These are phyloP conservation scores for Periophthalmus modestus DNA, from an alignment of 2,113 vertebrate genomes.

Conservation along the genomic window DNA sequence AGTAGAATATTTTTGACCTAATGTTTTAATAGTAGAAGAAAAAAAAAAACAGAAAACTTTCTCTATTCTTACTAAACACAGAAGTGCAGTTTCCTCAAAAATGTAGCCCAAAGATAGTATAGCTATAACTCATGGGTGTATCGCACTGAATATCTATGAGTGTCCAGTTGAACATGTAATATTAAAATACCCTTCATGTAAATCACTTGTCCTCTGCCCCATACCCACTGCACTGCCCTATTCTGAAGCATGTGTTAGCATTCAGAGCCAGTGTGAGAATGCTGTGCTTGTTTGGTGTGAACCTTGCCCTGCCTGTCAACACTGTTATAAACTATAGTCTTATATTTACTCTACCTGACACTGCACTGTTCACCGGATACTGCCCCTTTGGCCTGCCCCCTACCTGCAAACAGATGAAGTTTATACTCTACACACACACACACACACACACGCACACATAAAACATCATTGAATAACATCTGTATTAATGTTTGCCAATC, in stretches of 20 bases:
- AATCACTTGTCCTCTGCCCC: conserved; percentile 20
- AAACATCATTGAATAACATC: no score
- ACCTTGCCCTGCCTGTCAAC: conserved; percentile 39
- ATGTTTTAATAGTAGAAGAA: no score
- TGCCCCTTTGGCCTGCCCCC: conserved; percentile 9
- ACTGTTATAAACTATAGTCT: conserved; percentile 41
- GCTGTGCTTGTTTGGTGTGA: conserved; percentile 39
- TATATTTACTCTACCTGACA: conserved; percentile 29
- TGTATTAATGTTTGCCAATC: no score
- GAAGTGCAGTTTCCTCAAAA: no score
- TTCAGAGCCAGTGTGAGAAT: conserved; percentile 45
- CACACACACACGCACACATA: not conserved
- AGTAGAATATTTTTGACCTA: no score
- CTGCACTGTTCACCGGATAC: conserved; percentile 16
- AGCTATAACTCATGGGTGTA: no score
- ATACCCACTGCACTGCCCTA: conserved; percentile 29
- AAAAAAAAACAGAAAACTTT: no score
- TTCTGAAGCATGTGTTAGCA: conserved; percentile 57
- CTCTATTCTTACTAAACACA: no score
- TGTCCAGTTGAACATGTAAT: no score
- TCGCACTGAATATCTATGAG: no score
- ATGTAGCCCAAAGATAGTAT: no score
- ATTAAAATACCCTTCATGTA: not conserved
- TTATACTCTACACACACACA: conserved; percentile 1
- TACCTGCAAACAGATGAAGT: not conserved